Conservation (phyloP, 1,140 invertebrate species). For the Tetramorium simillimum region DNA sequence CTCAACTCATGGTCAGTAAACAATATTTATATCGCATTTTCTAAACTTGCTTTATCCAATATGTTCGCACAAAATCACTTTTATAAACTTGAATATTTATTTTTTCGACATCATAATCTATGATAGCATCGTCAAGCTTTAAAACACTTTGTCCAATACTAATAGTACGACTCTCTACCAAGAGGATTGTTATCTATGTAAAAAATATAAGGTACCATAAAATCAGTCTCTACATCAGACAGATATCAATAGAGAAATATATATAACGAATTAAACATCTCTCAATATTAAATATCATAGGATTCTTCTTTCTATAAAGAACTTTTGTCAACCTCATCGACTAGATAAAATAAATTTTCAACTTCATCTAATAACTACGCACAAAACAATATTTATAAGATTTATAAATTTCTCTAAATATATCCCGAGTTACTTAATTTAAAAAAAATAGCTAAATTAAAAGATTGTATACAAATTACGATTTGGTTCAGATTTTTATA, state of each 20-base stretch:
- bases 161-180: not conserved
- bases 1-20: not conserved
- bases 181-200: conserved; percentile 19
- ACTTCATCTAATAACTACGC: conserved; percentile 14
- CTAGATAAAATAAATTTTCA: conserved; percentile 16
- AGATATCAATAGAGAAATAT: not conserved
- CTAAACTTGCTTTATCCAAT: not conserved
- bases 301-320: conserved; percentile 15
- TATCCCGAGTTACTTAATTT: not conserved
- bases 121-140: not conserved
- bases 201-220: conserved; percentile 10
- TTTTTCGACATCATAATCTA: conserved; percentile 26
- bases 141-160: conserved; percentile 27
- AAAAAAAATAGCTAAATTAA: not conserved
- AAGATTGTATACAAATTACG: conserved; percentile 5
- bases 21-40: conserved; percentile 1
- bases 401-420: not conserved
- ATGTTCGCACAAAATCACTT: not conserved
- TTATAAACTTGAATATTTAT: not conserved
- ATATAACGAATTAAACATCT: conserved; percentile 14
- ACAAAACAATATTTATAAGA: conserved; percentile 3
- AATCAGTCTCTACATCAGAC: conserved; percentile 37
- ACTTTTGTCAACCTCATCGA: not conserved
- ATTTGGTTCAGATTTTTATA: conserved; percentile 30
- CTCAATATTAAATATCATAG: conserved; percentile 18